Base-by-base conservation (phyloP, 2,888 invertebrate species). In the Orchesella flavescens region DNA sequence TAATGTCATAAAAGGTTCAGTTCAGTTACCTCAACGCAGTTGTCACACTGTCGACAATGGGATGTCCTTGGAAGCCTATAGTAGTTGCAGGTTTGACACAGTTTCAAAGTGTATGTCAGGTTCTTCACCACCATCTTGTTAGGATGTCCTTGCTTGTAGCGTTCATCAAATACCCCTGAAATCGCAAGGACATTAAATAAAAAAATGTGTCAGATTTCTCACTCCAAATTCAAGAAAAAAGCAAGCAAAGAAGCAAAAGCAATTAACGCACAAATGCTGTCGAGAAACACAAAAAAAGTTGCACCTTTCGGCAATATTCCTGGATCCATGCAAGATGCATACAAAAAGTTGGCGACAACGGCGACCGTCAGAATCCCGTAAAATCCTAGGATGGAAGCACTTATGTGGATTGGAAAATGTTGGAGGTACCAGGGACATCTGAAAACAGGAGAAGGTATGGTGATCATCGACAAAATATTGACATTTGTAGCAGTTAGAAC, bases 261-360 rank as follows among this genome's bases (percentile, higher is more conserved):
- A n/a, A n/a, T n/a, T n/a, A n/a, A n/a, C n/a, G n/a, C n/a, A n/a
- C n/a, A n/a, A n/a, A n/a, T n/a, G n/a, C n/a, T n/a, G n/a, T n/a
- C n/a, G n/a, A n/a, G n/a, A n/a, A n/a, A 7, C 34, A 34, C 34
- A 7, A 7, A 34, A 34, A 34, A 34, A 34, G 34, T 43, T 1
- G 19, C 34, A 78, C 78, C 63, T 63, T 71, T 78, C 4, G 78
- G 80, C 9, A 80, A 23, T 24, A 46, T 73, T 7, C 80, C 80
- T 12, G 80, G 80, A 68, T 80, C 72, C 80, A 80, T 80, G 17
- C n/a, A 80, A 9, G 80, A 57, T 2, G 80, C 80, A 23, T 57
- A 59, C 5, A 21, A 66, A 65, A 80, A 80, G 19, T 80, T 73
- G 7, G 66, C 24, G 0, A 46, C n/a, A 1, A 66, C 57, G 15